A percentile compares a stretch with the other conserved stretches of the same genome.
Evolutionary conservation across 2,797 vertebrate species (phyloP).

Genomic region (Coccyzus lansbergi): DNA sequence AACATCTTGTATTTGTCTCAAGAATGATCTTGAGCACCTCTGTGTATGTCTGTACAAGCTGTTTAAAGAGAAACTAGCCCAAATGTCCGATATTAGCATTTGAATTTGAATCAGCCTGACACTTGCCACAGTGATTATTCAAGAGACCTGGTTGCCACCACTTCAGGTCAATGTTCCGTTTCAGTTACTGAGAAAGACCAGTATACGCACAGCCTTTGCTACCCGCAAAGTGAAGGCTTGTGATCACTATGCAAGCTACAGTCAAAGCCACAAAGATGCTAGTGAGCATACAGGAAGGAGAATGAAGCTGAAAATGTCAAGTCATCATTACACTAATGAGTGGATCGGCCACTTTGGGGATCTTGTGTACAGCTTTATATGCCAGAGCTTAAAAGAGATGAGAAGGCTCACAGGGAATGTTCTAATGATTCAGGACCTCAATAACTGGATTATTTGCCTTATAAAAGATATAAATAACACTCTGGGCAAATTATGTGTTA

Average conservation of each 20-base stretch:
- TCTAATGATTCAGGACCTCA: background rate
- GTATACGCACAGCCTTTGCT: background rate
- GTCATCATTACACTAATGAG: background rate
- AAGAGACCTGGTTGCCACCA: background rate
- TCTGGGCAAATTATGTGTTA: background rate
- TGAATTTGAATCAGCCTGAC: background rate
- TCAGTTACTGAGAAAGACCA: background rate
- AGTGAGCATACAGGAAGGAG: background rate
- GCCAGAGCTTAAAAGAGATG: background rate
- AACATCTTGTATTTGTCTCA: rapidly evolving
- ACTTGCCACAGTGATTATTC: background rate
- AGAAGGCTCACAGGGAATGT: background rate
- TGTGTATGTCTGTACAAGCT: background rate
- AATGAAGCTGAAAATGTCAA: background rate
- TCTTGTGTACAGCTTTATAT: background rate
- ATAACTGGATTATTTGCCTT: background rate
- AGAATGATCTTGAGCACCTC: background rate
- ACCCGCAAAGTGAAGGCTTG: background rate
- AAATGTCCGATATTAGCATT: background rate
- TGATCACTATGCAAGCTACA: background rate
- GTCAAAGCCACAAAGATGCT: background rate
- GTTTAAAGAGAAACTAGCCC: background rate
- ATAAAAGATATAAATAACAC: background rate
- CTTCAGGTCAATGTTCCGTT: background rate
- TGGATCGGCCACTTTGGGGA: background rate